Evolutionary conservation across 2,888 invertebrate species (phyloP).

Genomic region (Acrobasis repandana): DNA sequence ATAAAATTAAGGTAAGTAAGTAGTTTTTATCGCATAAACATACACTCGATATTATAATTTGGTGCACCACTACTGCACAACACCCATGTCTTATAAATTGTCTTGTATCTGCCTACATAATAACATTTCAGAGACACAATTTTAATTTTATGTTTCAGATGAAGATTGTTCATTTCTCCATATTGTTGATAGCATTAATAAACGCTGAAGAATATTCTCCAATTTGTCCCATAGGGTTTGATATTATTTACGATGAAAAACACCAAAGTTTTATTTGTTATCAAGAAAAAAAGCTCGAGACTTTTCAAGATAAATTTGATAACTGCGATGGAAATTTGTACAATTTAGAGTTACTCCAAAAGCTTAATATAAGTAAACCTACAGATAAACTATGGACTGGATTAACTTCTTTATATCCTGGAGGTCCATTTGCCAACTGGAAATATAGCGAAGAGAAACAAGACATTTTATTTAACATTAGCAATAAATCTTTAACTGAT

Average conservation of each 20-base stretch:
- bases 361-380: neutral
- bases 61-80: too few species aligned
- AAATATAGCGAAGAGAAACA: neutral
- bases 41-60: too few species aligned
- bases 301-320: constrained; percentile 1
- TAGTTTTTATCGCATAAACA: too few species aligned
- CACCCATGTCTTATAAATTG: too few species aligned
- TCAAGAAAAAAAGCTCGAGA: neutral
- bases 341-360: neutral
- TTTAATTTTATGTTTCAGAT: neutral
- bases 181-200: neutral
- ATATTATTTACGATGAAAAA: neutral
- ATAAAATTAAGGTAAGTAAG: too few species aligned
- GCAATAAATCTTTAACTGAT: neutral
- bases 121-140: too few species aligned
- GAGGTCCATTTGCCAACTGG: constrained; percentile 33
- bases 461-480: neutral
- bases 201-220: neutral
- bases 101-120: too few species aligned
- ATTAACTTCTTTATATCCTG: constrained; percentile 10
- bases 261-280: neutral
- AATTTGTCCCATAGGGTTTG: neutral
- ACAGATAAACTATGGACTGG: constrained; percentile 9
- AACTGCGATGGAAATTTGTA: constrained; percentile 6
- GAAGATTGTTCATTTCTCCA: neutral